Base-by-base conservation (phyloP, 2,797 vertebrate genomes). In the Hozukius guyotensis region DNA sequence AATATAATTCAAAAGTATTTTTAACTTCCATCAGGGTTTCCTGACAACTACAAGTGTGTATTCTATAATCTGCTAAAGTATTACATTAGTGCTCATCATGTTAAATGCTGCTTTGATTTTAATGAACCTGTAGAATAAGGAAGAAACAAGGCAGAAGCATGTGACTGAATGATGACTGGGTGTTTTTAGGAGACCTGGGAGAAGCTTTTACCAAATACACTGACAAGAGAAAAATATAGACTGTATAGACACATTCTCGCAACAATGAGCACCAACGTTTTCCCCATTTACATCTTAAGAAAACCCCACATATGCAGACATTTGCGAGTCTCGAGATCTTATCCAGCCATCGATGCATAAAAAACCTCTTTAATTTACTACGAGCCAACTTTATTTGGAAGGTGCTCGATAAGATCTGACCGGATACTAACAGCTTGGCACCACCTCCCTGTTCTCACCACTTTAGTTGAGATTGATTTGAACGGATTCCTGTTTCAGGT, bases 381-480 rank as follows among this genome's bases (percentile, higher is more conserved):
- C 9, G 6, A 52, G 61, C 56, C 66, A 4, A 36, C 59, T 63
- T 78, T 22, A 73, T 65, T 72, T 74, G 3, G 12, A 52, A 56
- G 55, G 46, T 14, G n/a, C n/a, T 18, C 9, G 52, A 84, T 31
- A 34, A 12, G 9, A 79, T 77, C 24, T 61, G 67, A 82, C 8
- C 72, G 36, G 62, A 80, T 63, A 1, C 61, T 12, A 77, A 72
- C 81, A 81, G 71, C 73, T 36, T n/a, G 34, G 36, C 65, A 24
- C 53, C 36, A 5, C 83, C 59, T 78, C 72, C 3, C 68, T 22
- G 63, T 63, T 75, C 46, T 62, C 77, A 25, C 66, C 57, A 52
- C 82, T 79, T 85, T 55, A 77, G 73, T 38, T 2, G 62, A 84
- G 78, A 89, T 85, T 61, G 73, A 93, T 90, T 60, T 57, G 42